Base-by-base conservation (phyloP, 2,113 vertebrate species). In the Gavialis gangeticus region DNA sequence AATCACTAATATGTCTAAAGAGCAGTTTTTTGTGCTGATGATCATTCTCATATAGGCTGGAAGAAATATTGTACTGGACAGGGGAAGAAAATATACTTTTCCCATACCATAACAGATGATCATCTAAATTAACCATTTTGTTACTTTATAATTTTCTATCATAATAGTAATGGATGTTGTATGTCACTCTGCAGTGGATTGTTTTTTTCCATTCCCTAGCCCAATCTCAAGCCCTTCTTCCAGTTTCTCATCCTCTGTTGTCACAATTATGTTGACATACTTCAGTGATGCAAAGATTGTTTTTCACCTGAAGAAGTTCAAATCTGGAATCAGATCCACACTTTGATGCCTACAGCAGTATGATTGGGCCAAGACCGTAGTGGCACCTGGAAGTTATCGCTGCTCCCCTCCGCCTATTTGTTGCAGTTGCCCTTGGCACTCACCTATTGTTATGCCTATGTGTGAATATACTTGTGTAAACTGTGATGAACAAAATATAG, bases 141-240 rank as follows among this genome's bases (percentile, higher is more conserved):
- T 75, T 0, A 0, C 12, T 62, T 3, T 0, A 22, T 14, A 37
- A 24, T 71, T 24, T 1, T 28, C 6, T 69, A 82, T 87, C 76
- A 12, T 62, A 1, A 0, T 46, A 46, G 59, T 9, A 18, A 25
- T 5, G 21, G 12, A 19, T 67, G 54, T 63, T 79, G 19, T 83
- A 46, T 28, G 58, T 62, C 17, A 17, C 71, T 21, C 62, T 16
- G 19, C 30, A 37, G 12, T 60, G 27, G n/a, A 12, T 19, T 78
- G 10, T 11, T 58, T 79, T 46, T 46, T 46, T 46, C 46, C 46
- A 34, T 18, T 11, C 34, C 66, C 73, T 66, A 37, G 46, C 2
- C 0, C 37, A 77, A 59, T 15, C 62, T 46, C 5, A 84, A 86
- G 58, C 19, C 17, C 22, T 64, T 83, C 4, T 57, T 86, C 75